Evolutionary conservation across 2,888 invertebrate species (phyloP).

Genomic region (Thumatha senex): DNA sequence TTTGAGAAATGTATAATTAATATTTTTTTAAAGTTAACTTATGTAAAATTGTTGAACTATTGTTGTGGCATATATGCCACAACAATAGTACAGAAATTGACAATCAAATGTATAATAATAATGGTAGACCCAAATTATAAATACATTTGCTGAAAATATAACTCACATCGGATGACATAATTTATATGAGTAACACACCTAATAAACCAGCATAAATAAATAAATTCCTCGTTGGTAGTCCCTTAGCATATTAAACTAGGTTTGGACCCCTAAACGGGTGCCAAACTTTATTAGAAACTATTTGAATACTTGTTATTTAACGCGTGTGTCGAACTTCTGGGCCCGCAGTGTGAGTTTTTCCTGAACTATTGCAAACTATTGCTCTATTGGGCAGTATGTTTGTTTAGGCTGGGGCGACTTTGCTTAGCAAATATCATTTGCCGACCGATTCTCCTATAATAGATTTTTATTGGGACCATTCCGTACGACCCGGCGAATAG

Average conservation of each 20-base stretch:
- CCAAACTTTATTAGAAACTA: constrained; percentile 14
- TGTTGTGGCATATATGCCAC: too few species aligned
- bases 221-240: constrained; percentile 1
- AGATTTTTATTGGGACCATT: constrained; percentile 54
- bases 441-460: constrained; percentile 50
- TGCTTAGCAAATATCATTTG: constrained; percentile 61
- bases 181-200: background rate
- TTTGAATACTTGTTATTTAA: constrained; percentile 35
- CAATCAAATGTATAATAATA: too few species aligned
- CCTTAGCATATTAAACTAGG: constrained; percentile 19
- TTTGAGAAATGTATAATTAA: too few species aligned
- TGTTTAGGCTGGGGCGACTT: constrained; percentile 51
- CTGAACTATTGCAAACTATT: constrained; percentile 48
- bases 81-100: too few species aligned
- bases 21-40: too few species aligned
- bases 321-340: constrained; percentile 14
- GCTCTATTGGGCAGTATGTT: constrained; percentile 56
- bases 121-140: too few species aligned
- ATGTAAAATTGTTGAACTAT: too few species aligned
- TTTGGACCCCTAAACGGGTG: constrained; percentile 10
- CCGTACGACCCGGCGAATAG: constrained; percentile 29
- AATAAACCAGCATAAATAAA: constrained; percentile 1
- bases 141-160: background rate
- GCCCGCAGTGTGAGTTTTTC: constrained; percentile 32
- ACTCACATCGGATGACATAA: background rate